Evolutionary conservation across 1,140 invertebrate genomes (phyloP), one percentile per base, ranked within the genome.

Genomic region (Drosophila baimaii): DNA sequence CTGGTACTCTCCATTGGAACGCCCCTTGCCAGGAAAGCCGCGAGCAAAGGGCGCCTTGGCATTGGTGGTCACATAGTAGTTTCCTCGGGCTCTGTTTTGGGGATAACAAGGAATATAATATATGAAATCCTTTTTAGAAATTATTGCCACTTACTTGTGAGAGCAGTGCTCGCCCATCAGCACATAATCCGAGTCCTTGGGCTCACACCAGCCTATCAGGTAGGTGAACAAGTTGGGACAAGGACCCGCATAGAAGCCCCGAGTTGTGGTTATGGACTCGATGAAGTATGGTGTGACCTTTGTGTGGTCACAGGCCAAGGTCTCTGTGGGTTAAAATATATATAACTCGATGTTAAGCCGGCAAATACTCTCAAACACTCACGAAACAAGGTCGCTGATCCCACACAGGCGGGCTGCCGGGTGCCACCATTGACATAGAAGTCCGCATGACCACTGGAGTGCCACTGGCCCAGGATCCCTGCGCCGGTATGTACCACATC

Each of bases 391-490:
- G 95, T 96, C 54, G 95, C 93, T 43, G 89, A 91, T 15, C 95
- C 95, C 0, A 95, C 95, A 63, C 97, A 98, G 51, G 96, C 97
- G 3, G 97, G 97, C 81, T 98, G 97, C 79, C 95, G 95, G 41
- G 96, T 96, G 33, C 97, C 97, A 10, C 97, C 97, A 89, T 98
- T 98, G 25, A 97, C 95, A 92, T 98, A 98, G 92, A 97, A 98
- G 91, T 98, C 97, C 10, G 96, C 96, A 90, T 97, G 97, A 0
- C 97, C 97, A 78, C 95, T 97, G 2, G 96, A 96, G 3, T 96
- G 96, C 96, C 96, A 97, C 84, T 97, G 96, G 0, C 96, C 96
- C 17, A 97, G 93, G 52, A 97, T 96, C 0, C 96, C 96, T 1
- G 96, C 96, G 33, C 97, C 97, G 0, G 97, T 98, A 90, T 98